Percentiles rank a stretch among this genome's conserved stretches.
Conservation (phyloP, 2,797 vertebrate genomes). For the Pterois miles region DNA sequence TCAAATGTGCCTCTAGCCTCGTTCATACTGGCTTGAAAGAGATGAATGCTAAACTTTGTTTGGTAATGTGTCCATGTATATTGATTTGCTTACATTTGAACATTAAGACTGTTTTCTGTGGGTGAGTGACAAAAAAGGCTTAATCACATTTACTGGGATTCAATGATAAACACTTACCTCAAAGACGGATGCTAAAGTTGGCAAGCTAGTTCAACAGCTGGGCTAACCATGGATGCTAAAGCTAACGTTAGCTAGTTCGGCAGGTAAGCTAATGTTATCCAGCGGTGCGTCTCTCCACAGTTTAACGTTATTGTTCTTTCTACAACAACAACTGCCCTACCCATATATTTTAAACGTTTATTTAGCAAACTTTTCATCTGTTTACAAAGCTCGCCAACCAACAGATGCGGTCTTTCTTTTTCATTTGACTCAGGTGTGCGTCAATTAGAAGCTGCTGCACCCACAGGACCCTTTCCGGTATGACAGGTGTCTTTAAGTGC, state of each 20-base stretch:
- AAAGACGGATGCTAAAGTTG: background rate
- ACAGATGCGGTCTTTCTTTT: background rate
- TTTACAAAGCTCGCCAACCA: background rate
- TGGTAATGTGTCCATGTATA: background rate
- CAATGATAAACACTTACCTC: background rate
- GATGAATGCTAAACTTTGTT: background rate
- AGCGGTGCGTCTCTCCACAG: background rate
- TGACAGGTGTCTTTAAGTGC: background rate
- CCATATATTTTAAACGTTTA: background rate
- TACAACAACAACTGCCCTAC: too few species aligned
- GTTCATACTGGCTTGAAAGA: background rate
- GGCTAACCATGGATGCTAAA: too few species aligned
- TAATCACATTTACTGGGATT: background rate
- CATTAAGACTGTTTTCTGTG: rapidly evolving
- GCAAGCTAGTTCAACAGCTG: background rate
- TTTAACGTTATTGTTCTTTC: background rate
- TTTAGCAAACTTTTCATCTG: too few species aligned
- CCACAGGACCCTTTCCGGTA: background rate
- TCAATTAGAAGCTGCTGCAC: background rate
- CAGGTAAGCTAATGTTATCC: too few species aligned
- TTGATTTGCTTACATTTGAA: background rate
- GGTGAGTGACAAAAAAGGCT: background rate
- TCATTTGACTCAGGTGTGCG: background rate
- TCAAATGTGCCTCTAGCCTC: background rate
- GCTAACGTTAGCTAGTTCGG: too few species aligned